Evolutionary conservation across 2,113 vertebrate species (phyloP), one percentile per base, ranked within the genome.

Genomic region (Ginglymostoma cirratum): DNA sequence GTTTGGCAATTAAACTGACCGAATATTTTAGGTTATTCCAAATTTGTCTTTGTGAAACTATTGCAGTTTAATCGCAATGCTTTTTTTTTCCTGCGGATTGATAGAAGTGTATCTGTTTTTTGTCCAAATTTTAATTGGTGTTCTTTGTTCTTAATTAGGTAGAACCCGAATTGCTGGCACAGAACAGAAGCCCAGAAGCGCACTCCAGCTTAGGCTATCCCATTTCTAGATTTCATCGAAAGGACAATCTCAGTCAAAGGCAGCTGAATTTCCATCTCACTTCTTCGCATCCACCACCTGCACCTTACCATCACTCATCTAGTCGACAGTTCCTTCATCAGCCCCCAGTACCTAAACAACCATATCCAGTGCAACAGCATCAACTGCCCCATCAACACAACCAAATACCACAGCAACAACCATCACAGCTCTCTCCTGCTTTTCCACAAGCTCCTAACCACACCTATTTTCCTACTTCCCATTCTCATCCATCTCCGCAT

Each of bases 241-340:
- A 99, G 97, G 99, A 99, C 96, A 98, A 97, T 96, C 97, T 98
- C 78, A 97, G 97, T 96, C 98, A 99, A 96, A 98, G 99, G 97
- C 98, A 98, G 96, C 97, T 99, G 96, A 98, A 98, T 96, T 98
- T 99, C 66, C 99, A 99, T 96, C 98, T 99, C 86, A 98, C 98
- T 24, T 98, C 98, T 0, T 98, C 99, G 52, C 98, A 98, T 52
- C 97, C 98, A 0, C 98, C 98, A 95, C 99, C 98, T 12, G 96
- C 98, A 96, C 99, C 98, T 14, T 96, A 97, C 42, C 96, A 97
- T 95, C 99, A 96, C 96, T 98, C 97, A 96, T 97, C 96, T 48
- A 97, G 10, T 92, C 98, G 98, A 61, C 98, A 98, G 96, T 98
- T 98, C 96, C 98, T 98, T 87, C 98, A 99, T 23, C 97, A 99